Conservation (phyloP, 2,888 invertebrate species). For the Lagria hirta region DNA sequence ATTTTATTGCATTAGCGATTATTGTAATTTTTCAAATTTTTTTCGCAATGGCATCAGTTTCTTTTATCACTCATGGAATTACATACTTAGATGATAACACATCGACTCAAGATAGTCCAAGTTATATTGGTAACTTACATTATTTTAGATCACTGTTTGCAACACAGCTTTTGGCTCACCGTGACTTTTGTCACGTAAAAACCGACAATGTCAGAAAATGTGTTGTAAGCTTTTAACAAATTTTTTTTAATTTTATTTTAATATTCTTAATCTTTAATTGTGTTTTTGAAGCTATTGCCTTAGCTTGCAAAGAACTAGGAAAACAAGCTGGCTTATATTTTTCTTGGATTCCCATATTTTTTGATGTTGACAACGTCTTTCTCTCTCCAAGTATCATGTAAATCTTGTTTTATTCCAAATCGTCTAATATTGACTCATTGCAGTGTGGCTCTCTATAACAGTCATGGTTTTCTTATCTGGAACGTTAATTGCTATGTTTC, state of each 20-base stretch:
- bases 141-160: too few relatives aligned
- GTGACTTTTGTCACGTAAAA: too few relatives aligned
- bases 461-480: conserved; percentile 55
- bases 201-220: too few relatives aligned
- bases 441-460: conserved; percentile 58
- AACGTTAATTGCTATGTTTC: conserved; percentile 59
- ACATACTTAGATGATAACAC: conserved; percentile 66
- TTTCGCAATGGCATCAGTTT: conserved; percentile 34
- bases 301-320: conserved; percentile 42
- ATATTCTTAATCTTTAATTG: too few relatives aligned
- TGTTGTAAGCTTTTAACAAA: too few relatives aligned
- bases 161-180: too few relatives aligned
- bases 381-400: conserved; percentile 34
- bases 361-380: conserved; percentile 36
- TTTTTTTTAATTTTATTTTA: not conserved
- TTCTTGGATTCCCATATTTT: conserved; percentile 41
- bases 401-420: not conserved
- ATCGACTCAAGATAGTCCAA: conserved; percentile 55
- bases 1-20: conserved; percentile 41
- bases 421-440: conserved; percentile 23
- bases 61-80: conserved; percentile 60
- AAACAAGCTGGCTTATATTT: conserved; percentile 46
- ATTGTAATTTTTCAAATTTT: conserved; percentile 52
- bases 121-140: conserved; percentile 54
- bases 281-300: conserved; percentile 39